Conservation (phyloP, 2,888 invertebrate genomes). For the Thera obeliscata region DNA sequence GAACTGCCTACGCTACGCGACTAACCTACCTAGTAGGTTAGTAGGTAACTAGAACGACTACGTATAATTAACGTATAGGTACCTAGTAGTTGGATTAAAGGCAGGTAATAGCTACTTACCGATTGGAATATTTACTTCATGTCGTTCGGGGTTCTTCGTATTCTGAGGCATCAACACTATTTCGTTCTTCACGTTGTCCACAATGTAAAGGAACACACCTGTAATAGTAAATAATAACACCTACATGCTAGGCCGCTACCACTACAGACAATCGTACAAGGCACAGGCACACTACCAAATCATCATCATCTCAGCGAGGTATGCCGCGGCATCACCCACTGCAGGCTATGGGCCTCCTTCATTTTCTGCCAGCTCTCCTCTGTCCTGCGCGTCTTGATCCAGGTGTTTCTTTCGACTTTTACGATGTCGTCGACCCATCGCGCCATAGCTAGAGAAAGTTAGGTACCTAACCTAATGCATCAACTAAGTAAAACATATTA, state of each 20-base stretch:
- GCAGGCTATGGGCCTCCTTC: too few species aligned
- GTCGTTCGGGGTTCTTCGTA: slow-evolving; percentile 72
- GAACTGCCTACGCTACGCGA: too few species aligned
- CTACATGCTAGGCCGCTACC: too few species aligned
- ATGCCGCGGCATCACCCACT: too few species aligned
- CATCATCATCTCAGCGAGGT: too few species aligned
- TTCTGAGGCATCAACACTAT: slow-evolving; percentile 81
- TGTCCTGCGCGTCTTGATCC: too few species aligned
- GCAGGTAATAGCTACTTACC: slow-evolving; percentile 51
- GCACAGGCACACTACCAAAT: too few species aligned
- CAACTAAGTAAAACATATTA: slow-evolving; percentile 44
- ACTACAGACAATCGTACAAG: too few species aligned
- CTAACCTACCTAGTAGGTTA: too few species aligned
- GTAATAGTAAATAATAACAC: slow-evolving; percentile 33
- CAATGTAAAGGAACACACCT: slow-evolving; percentile 85
- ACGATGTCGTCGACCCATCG: too few species aligned
- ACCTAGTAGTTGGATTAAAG: neutral
- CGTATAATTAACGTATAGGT: neutral
- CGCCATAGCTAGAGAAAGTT: neutral
- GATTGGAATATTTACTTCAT: slow-evolving; percentile 85
- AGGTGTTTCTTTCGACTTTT: too few species aligned
- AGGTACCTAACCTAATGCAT: neutral
- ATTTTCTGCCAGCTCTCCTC: too few species aligned
- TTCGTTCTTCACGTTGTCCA: slow-evolving; percentile 80
- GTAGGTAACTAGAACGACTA: neutral